These are phyloP conservation scores for Chlorodrepanis virens DNA, from an alignment of 2,113 vertebrate species.

Conservation along the genomic window DNA sequence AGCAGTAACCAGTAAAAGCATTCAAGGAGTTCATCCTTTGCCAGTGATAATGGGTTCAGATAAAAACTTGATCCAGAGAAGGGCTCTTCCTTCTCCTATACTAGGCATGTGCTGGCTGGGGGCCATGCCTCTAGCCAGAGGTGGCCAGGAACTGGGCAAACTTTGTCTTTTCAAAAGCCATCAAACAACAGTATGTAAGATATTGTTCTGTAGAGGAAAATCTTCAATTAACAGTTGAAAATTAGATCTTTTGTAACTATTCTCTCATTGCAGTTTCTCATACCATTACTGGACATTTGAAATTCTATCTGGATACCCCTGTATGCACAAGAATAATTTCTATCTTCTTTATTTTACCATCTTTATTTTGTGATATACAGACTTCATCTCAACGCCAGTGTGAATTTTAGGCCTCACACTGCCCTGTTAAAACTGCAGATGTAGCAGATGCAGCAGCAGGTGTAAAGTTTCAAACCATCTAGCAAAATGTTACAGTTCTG, in stretches of 20 bases:
- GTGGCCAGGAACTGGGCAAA: not conserved
- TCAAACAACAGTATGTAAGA: not conserved
- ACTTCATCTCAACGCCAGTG: not conserved
- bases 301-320: not conserved
- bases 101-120: not conserved
- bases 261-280: not conserved
- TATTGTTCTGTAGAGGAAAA: not conserved
- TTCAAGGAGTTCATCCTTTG: not conserved
- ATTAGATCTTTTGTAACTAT: not conserved
- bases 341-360: not conserved
- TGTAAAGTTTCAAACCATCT: not conserved
- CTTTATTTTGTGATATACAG: not conserved
- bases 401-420: not conserved
- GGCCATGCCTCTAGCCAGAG: not conserved
- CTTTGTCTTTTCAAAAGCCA: not conserved
- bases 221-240: not conserved
- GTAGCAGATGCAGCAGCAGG: not conserved
- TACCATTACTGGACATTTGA: not conserved
- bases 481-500: not conserved
- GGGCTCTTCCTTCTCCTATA: not conserved
- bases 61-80: rapidly evolving
- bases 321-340: not conserved
- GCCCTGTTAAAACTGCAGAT: not conserved
- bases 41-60: not conserved
- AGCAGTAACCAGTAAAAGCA: not conserved